Conservation (phyloP, 2,888 invertebrate species). For the Amitus sp. region DNA sequence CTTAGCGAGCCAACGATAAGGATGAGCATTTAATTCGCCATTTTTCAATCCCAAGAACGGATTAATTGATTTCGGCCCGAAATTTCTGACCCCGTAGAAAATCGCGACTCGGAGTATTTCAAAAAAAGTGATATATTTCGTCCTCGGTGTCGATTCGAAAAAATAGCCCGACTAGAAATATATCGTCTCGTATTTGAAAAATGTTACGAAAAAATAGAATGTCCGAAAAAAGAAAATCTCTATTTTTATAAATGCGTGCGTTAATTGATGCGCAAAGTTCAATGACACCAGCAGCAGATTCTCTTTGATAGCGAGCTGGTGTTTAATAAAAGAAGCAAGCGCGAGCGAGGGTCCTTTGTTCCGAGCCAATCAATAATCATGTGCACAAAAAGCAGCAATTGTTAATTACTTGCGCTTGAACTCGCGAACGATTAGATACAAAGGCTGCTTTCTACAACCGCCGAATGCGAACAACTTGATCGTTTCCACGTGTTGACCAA, state of each 20-base stretch:
- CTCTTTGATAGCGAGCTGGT: neutral
- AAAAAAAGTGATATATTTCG: no score
- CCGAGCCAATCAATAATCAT: conserved; percentile 4
- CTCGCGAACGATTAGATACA: conserved; percentile 1
- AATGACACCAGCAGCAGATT: neutral
- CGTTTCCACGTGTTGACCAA: conserved; percentile 1
- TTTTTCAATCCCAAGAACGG: no score
- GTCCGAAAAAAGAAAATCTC: no score
- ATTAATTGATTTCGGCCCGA: no score
- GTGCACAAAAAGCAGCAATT: neutral
- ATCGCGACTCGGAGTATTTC: no score
- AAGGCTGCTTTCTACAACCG: conserved; percentile 5
- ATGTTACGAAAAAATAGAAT: no score
- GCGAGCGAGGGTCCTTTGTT: conserved; percentile 4
- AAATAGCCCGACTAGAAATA: no score
- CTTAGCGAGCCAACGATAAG: neutral
- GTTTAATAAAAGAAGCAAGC: neutral
- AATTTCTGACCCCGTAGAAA: no score
- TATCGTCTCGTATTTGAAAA: no score
- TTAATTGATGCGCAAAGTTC: neutral
- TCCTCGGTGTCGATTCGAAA: no score
- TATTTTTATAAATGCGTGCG: no score
- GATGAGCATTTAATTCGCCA: no score
- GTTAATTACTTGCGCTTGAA: neutral
- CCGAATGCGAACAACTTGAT: neutral